phyloP scores from a whole-genome alignment of 2,797 vertebrate genomes.

The Decapterus maruadsi region DNA sequence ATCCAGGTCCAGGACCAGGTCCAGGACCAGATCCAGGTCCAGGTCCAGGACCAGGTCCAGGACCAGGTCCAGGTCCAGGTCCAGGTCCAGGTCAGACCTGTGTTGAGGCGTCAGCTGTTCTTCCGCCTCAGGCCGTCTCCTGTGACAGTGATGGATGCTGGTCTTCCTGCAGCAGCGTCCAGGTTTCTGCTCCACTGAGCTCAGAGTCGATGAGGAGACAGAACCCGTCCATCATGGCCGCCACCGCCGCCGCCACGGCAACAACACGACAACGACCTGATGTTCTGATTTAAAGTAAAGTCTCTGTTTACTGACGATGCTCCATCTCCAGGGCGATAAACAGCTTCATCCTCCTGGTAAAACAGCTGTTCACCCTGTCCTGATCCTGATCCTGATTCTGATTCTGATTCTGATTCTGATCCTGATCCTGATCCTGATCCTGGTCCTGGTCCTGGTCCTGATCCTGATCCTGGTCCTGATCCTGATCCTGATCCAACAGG shows the following conservation, averaged over 20 bases:
- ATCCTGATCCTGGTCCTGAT: too few relatives aligned
- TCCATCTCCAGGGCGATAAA: constrained; percentile 48
- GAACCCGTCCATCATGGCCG: constrained; percentile 53
- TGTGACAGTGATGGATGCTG: constrained; percentile 63
- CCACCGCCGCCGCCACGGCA: too few relatives aligned
- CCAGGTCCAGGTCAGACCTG: neutral
- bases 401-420: too few relatives aligned
- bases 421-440: constrained; percentile 6
- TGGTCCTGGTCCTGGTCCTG: too few relatives aligned
- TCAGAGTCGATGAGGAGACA: constrained; percentile 51
- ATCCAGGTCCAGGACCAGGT: too few relatives aligned
- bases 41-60: too few relatives aligned
- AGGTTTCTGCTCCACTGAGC: constrained; percentile 57
- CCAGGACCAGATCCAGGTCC: too few relatives aligned
- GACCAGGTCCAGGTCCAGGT: neutral
- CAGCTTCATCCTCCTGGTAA: constrained; percentile 36
- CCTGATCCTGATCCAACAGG: neutral
- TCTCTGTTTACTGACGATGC: constrained; percentile 46
- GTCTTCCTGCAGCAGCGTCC: constrained; percentile 44
- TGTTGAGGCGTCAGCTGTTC: neutral
- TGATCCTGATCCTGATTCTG: too few relatives aligned
- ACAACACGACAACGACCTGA: constrained; percentile 4
- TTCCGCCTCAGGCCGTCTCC: constrained; percentile 31
- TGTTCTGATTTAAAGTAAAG: constrained; percentile 55
- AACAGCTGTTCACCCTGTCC: constrained; percentile 4